phyloP scores from a whole-genome alignment of 2,888 invertebrate species.

The Anorthoa munda region DNA sequence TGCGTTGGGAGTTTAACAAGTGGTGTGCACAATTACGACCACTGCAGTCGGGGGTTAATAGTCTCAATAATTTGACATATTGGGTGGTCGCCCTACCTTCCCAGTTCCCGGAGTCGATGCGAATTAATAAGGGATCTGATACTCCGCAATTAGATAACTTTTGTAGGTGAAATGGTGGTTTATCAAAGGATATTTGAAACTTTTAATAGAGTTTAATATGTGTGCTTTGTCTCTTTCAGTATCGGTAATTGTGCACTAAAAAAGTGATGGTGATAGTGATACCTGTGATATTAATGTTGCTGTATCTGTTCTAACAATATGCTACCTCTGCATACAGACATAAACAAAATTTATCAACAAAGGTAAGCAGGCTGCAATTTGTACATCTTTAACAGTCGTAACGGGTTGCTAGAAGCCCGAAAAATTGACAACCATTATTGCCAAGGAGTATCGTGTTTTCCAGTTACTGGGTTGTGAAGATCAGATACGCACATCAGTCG shows the following conservation, averaged over 20 bases:
- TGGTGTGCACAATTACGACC: constrained; percentile 65
- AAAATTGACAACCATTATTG: no score
- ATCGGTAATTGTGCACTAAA: neutral
- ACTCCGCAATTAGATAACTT: constrained; percentile 46
- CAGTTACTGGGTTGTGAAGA: neutral
- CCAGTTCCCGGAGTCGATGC: constrained; percentile 2
- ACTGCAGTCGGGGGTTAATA: constrained; percentile 67
- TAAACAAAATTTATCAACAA: neutral
- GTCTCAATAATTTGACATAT: constrained; percentile 80
- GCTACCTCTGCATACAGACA: neutral
- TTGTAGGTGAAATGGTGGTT: constrained; percentile 2
- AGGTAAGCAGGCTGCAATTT: neutral
- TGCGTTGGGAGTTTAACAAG: constrained; percentile 59
- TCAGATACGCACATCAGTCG: neutral
- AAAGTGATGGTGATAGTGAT: neutral
- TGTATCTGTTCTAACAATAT: no score
- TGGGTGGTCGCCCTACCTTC: constrained; percentile 63
- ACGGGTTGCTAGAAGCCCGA: neutral
- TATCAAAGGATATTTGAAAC: constrained; percentile 18
- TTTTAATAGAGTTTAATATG: neutral
- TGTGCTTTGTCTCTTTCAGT: constrained; percentile 1
- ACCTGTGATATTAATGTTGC: neutral
- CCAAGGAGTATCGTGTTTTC: neutral
- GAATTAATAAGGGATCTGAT: constrained; percentile 56
- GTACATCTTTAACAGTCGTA: neutral